Evolutionary conservation across 2,888 invertebrate genomes (phyloP).

Genomic region (Ochropleura plecta): DNA sequence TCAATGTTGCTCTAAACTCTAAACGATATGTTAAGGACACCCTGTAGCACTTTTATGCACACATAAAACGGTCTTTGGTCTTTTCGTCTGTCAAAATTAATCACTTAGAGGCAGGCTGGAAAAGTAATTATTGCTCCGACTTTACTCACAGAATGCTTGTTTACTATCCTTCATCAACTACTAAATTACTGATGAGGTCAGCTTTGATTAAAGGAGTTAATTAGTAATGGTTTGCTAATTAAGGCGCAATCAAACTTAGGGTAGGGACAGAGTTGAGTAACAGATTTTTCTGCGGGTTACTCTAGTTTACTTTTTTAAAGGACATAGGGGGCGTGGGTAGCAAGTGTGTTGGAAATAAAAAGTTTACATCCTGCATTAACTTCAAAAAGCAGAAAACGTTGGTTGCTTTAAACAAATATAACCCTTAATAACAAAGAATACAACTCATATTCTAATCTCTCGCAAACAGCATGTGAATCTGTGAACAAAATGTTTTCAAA

Average conservation of each 20-base stretch:
- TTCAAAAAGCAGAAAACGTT: conserved; percentile 11
- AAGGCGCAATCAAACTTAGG: conserved; percentile 4
- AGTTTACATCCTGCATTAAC: conserved; percentile 1
- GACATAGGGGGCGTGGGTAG: conserved; percentile 15
- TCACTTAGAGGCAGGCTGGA: not conserved
- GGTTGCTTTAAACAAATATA: conserved; percentile 18
- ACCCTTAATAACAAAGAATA: conserved; percentile 14
- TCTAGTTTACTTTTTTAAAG: not conserved
- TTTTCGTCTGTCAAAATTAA: not conserved
- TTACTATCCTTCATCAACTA: conserved; percentile 17
- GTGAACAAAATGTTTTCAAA: conserved; percentile 53
- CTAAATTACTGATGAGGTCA: conserved; percentile 2
- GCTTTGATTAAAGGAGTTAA: conserved; percentile 23
- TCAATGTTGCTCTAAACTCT: not conserved
- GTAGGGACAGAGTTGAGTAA: not conserved
- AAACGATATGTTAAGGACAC: not conserved
- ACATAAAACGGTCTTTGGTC: too few species aligned
- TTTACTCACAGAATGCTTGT: not conserved
- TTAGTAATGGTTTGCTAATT: conserved; percentile 25
- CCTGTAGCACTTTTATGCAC: not conserved
- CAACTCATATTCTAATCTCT: conserved; percentile 30
- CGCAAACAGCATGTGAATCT: conserved; percentile 17
- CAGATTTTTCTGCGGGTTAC: not conserved
- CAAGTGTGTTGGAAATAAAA: not conserved
- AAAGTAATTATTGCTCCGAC: conserved; percentile 14